A percentile compares a stretch with the other conserved stretches of the same genome.
Conservation (phyloP, 2,888 invertebrate genomes). For the Ophioninae sp. region DNA sequence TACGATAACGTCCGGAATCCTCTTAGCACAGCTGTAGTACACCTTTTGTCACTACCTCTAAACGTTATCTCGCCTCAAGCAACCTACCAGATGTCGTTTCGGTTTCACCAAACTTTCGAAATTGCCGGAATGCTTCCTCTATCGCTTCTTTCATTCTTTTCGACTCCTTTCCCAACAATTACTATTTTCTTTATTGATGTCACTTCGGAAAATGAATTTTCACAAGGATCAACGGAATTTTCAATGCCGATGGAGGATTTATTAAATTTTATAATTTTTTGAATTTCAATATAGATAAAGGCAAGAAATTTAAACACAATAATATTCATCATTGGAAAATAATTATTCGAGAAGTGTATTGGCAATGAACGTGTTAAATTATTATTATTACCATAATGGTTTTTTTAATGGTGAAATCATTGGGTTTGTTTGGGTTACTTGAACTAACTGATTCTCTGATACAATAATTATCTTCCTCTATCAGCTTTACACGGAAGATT, state of each 20-base stretch:
- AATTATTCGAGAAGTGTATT: too few species aligned
- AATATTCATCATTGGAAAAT: too few species aligned
- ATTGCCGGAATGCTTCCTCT: conserved; percentile 21
- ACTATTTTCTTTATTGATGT: conserved; percentile 8
- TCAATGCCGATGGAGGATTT: background rate
- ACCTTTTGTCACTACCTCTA: conserved; percentile 55
- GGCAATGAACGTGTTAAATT: too few species aligned
- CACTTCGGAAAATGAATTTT: conserved; percentile 7
- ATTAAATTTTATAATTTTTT: background rate
- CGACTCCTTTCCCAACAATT: background rate
- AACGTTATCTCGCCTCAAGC: conserved; percentile 62
- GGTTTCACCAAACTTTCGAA: conserved; percentile 48
- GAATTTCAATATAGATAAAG: background rate
- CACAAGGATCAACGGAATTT: background rate
- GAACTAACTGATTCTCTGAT: background rate
- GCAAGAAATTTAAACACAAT: too few species aligned
- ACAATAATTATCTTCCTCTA: background rate
- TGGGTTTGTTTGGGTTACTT: too few species aligned
- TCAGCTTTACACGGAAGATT: background rate
- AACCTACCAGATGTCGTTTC: conserved; percentile 59
- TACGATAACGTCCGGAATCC: conserved; percentile 67
- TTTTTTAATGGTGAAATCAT: background rate
- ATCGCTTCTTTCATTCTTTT: conserved; percentile 7
- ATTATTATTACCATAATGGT: too few species aligned
- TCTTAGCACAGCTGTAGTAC: conserved; percentile 62